Evolutionary conservation across 1,140 invertebrate genomes (phyloP), one percentile per base, ranked within the genome.

Genomic region (Elymnias hypermnestra): DNA sequence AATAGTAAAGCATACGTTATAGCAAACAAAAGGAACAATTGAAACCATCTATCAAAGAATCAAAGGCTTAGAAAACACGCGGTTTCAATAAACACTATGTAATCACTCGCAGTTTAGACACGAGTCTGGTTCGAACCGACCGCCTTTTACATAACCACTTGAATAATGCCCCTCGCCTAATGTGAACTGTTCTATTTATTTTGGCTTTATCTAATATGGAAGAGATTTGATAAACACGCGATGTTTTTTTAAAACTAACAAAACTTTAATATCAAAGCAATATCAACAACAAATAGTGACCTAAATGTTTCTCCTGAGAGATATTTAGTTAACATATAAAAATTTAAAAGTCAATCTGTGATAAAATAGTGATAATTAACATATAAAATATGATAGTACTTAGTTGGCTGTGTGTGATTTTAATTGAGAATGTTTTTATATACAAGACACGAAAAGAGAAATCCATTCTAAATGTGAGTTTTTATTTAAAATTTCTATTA

Each of bases 291-390:
- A n/a, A n/a, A n/a, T n/a, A n/a, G n/a, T n/a, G n/a, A n/a, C n/a
- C n/a, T n/a, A n/a, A n/a, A n/a, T n/a, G n/a, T n/a, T n/a, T n/a
- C n/a, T n/a, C n/a, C n/a, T n/a, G n/a, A n/a, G n/a, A n/a, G n/a
- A n/a, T n/a, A n/a, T n/a, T n/a, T n/a, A n/a, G n/a, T n/a, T n/a
- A n/a, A n/a, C n/a, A n/a, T n/a, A n/a, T n/a, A n/a, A 39, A 9
- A 23, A 8, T 39, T 14, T 13, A 25, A 38, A 4, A 59, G 48
- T 54, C 33, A 28, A 28, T 59, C 72, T 78, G 74, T 78, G 74
- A 76, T 76, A 73, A 3, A 36, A 15, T 48, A 55, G 63, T 72
- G 66, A 74, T 73, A 70, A 45, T 69, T 44, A 59, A 53, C n/a
- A 17, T 15, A n/a, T 39, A 39, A 35, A 61, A 35, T 51, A 81